Evolutionary conservation across 2,113 vertebrate genomes (phyloP).

Genomic region (Nothocercus nigrocapillus): DNA sequence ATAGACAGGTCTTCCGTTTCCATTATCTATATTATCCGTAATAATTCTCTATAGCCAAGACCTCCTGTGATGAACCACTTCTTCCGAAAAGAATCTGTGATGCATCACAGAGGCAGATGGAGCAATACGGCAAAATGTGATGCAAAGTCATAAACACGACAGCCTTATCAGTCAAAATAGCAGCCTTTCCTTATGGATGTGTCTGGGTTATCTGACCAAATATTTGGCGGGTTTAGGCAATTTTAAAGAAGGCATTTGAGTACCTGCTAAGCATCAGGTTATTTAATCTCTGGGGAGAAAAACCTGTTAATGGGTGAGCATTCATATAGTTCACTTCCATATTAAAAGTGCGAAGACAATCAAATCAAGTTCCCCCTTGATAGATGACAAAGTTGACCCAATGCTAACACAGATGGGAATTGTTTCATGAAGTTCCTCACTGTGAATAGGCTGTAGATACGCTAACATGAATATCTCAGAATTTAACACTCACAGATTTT

Average conservation of each 20-base stretch:
- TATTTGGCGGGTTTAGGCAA: background rate
- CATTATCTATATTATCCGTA: background rate
- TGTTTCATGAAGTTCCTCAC: constrained; percentile 1
- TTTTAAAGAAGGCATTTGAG: background rate
- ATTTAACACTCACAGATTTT: background rate
- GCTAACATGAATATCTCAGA: background rate
- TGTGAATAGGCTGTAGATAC: background rate
- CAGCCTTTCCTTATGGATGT: background rate
- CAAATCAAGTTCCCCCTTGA: background rate
- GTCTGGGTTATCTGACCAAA: background rate
- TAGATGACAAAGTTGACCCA: background rate
- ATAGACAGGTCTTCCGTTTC: background rate
- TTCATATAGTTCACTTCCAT: background rate
- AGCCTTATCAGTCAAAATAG: background rate
- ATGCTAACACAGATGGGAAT: background rate
- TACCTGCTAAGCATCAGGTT: background rate
- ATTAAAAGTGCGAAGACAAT: background rate
- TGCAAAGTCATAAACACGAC: background rate
- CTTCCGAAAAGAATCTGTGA: background rate
- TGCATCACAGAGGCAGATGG: background rate
- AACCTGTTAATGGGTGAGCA: background rate
- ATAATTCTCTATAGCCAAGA: background rate
- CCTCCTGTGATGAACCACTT: background rate
- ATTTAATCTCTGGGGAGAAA: background rate
- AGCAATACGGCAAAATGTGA: background rate